Base-by-base conservation (phyloP, 1,140 invertebrate genomes). In the Orchesella cincta region DNA sequence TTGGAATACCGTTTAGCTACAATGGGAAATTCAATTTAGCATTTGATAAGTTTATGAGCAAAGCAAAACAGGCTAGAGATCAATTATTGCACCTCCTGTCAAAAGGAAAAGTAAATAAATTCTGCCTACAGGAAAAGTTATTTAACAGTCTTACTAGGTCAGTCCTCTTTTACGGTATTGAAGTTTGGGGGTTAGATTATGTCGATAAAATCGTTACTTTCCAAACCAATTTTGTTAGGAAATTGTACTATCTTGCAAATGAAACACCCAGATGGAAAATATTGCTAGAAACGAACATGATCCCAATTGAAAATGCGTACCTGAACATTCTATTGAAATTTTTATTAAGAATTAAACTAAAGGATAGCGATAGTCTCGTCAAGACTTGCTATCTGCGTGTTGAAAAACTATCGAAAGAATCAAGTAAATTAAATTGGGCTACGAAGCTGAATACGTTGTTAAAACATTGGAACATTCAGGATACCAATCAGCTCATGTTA, bases 101-200 rank as follows among this genome's bases (percentile, higher is more conserved):
- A 1, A 73, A 73, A 35, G n/a, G n/a, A 34, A 73, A 36, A 73
- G 20, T 77, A 0, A 23, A 35, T 1, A 77, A n/a, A 12, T 29
- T 71, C 18, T 8, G 39, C 3, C 35, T 18, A 34, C 67, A 73
- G n/a, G 23, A 35, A 1, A 57, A 20, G 1, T 34, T 77, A 1
- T 77, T 77, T 73, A 71, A 73, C 20, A 73, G 70, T 18, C 23
- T 73, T 14, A 23, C 31, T 16, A 67, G 18, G 26, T 77, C 76
- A 8, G 36, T 73, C 1, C 39, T 73, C 1, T 16, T 46, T 18
- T 73, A 73, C 26, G 34, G 71, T 29, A n/a, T 23, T 23, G 23
- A 23, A 8, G 23, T 73, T 8, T 73, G 71, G 71, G 71, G 71
- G 1, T 26, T 26, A 23, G 12, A 3, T 18, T 5, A 12, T 2